Conservation (phyloP, 2,888 invertebrate species). For the Maniola hyperantus region DNA sequence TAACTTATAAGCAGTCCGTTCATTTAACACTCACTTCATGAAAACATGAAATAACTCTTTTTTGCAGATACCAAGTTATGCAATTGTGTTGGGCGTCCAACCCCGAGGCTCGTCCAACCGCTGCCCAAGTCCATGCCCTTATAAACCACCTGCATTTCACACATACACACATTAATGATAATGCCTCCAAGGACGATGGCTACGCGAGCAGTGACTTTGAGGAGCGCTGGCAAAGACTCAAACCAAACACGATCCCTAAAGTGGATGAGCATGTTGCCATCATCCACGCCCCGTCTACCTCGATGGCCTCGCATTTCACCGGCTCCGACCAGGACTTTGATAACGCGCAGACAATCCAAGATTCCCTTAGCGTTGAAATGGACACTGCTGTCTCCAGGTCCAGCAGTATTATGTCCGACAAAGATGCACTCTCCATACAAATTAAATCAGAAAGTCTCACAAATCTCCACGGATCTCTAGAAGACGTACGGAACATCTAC, state of each 20-base stretch:
- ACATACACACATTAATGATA: conserved; percentile 49
- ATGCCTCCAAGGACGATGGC: conserved; percentile 49
- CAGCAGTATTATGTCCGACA: conserved; percentile 73
- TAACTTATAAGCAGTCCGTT: no score
- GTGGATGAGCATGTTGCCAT: conserved; percentile 80
- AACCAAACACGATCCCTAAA: conserved; percentile 84
- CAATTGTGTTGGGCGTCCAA: conserved; percentile 85
- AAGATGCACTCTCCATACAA: conserved; percentile 66
- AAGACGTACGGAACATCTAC: conserved; percentile 80
- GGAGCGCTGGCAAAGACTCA: conserved; percentile 87
- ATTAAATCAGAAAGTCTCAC: conserved; percentile 81
- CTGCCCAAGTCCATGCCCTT: conserved; percentile 69
- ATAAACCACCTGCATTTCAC: conserved; percentile 68
- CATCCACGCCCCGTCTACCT: conserved; percentile 69
- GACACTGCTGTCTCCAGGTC: conserved; percentile 69
- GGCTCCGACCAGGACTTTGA: conserved; percentile 63
- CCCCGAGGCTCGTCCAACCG: conserved; percentile 58
- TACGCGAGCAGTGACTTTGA: conserved; percentile 84
- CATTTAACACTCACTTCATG: background rate
- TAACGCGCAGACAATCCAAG: conserved; percentile 53
- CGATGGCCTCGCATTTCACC: conserved; percentile 60
- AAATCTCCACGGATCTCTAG: conserved; percentile 87
- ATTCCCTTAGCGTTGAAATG: conserved; percentile 63
- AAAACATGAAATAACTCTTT: background rate
- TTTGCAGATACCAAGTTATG: conserved; percentile 86